Evolutionary conservation across 1,140 invertebrate genomes (phyloP), one percentile per base, ranked within the genome.

Genomic region (Aphidius gifuensis): DNA sequence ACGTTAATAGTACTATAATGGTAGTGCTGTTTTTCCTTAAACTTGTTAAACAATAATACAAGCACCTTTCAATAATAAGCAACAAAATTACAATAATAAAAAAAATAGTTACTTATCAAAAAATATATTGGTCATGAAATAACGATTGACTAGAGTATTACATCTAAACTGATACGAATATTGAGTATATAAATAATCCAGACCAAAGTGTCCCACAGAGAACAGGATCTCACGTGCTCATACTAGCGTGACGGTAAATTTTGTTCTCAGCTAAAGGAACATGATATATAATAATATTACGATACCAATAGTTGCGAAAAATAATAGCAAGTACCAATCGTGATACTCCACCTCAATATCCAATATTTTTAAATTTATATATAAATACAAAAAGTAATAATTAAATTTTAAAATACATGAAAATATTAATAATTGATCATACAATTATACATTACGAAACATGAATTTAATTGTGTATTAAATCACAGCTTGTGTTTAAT

Each of bases 211-310:
- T 21, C 42, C 46, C 42, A n/a, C 23, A 40, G 9, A 38, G 40
- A 60, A 58, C 48, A 50, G 44, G 54, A 57, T 57, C 61, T 48
- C 38, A 51, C 58, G 40, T 60, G 58, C 9, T 48, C 51, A 60
- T 48, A 38, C 58, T 51, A 60, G 58, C 58, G 58, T 60, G 58
- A 60, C 58, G 58, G 40, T 51, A 39, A 60, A 60, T 60, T 60
- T 51, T 38, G 40, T 9, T 60, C 32, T 60, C 9, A 32, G 51
- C 51, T 16, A 21, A 54, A 4, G 16, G 38, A 42, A 16, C 11
- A 39, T n/a, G 5, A 11, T 42, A 43, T 49, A 59, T 49, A 38
- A 39, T 45, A 23, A 40, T 47, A 59, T 49, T 39, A 11, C 46
- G 38, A 60, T 60, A 48, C 32, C 23, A n/a, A 48, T 40, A 11